Percentiles rank a stretch among this genome's conserved stretches.
Evolutionary conservation across 2,113 vertebrate species (phyloP).

Genomic region (Hucho hucho): DNA sequence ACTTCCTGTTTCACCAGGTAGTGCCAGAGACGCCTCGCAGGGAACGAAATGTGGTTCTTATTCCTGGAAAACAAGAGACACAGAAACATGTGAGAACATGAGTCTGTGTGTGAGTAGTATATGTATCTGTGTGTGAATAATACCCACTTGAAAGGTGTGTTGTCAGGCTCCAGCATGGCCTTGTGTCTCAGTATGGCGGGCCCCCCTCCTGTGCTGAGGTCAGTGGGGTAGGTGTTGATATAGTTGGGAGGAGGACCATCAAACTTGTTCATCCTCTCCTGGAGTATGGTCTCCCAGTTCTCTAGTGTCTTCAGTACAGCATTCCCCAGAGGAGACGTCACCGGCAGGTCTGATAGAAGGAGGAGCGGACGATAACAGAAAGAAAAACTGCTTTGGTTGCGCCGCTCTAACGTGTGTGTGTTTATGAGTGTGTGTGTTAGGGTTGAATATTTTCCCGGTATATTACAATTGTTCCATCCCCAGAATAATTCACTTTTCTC

Average conservation of each 20-base stretch:
- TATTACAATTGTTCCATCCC: no score
- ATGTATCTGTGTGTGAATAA: background rate
- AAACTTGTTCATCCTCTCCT: constrained; percentile 92
- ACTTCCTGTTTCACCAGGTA: constrained; percentile 96
- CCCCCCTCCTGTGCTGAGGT: constrained; percentile 81
- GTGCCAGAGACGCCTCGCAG: constrained; percentile 93
- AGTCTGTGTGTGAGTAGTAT: no score
- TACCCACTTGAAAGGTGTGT: constrained; percentile 95
- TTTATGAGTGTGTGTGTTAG: constrained; percentile 18
- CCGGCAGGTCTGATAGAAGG: constrained; percentile 83
- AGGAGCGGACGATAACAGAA: background rate
- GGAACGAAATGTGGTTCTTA: constrained; percentile 88
- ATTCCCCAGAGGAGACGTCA: constrained; percentile 88
- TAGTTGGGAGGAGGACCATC: constrained; percentile 94
- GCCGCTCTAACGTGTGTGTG: constrained; percentile 14
- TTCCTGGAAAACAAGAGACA: constrained; percentile 75
- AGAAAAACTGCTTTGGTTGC: background rate
- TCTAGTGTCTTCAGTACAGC: constrained; percentile 93
- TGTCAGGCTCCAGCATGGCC: constrained; percentile 97
- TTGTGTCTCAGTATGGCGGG: constrained; percentile 91
- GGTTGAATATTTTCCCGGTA: background rate
- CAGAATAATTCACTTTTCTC: no score
- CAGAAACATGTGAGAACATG: no score
- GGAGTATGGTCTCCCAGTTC: constrained; percentile 93
- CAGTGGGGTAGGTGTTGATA: constrained; percentile 88